Evolutionary conservation across 2,113 vertebrate genomes (phyloP).

Genomic region (Turdus rufiventris): DNA sequence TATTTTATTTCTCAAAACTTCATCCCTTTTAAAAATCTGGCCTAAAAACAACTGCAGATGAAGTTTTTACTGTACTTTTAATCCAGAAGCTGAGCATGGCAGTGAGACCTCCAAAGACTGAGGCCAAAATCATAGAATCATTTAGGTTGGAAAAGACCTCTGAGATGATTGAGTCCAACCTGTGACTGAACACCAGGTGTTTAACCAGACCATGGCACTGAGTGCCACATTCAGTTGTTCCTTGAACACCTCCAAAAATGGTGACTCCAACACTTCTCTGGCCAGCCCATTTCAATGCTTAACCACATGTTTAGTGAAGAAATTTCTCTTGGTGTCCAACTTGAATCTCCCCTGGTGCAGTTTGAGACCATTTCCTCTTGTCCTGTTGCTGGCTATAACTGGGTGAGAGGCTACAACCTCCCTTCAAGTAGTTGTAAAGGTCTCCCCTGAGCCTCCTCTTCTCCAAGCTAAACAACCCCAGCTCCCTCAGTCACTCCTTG

Average conservation of each 20-base stretch:
- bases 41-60: not conserved
- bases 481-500: not conserved
- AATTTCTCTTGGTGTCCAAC: not conserved
- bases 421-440: not conserved
- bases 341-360: not conserved
- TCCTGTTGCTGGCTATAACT: not conserved
- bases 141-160: not conserved
- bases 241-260: not conserved
- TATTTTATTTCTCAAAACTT: not conserved
- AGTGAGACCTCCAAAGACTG: accelerated
- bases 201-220: not conserved
- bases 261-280: not conserved
- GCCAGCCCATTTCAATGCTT: not conserved
- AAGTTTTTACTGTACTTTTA: not conserved
- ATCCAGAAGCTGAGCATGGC: not conserved
- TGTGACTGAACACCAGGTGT: not conserved
- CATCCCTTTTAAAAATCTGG: not conserved
- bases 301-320: not conserved
- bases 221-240: not conserved
- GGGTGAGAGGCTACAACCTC: not conserved
- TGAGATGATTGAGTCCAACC: accelerated
- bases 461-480: not conserved
- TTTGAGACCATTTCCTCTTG: not conserved
- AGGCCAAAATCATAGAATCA: not conserved
- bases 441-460: not conserved